Evolutionary conservation across 2,888 invertebrate genomes (phyloP), one percentile per base, ranked within the genome.

Genomic region (Holacanthella duospinosa): DNA sequence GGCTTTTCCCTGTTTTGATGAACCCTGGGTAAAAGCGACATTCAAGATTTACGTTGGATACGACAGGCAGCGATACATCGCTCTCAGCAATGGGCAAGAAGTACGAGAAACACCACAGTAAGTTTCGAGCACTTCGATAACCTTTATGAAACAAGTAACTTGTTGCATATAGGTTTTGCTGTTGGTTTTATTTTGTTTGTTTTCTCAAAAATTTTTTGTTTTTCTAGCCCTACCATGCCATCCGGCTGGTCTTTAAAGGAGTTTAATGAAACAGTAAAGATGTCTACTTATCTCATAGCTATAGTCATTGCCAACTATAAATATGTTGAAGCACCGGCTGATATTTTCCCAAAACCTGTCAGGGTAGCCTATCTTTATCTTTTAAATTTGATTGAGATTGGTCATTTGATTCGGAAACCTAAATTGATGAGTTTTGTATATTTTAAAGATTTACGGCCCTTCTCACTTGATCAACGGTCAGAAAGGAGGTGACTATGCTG

Each of bases 51-150:
- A 71, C 43, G 68, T 58, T 58, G 58, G 24, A 6, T 53, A 53
- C 54, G 16, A 83, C 86, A 0, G 88, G 87, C 74, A 36, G 6
- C 6, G 16, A 16, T 36, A 36, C 36, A 36, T 36, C 16, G 36
- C 36, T 36, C 16, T 36, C 9, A 36, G 36, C 36, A 36, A 36
- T 36, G 36, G 9, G 16, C 9, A 36, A 9, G 6, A 6, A 9
- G 16, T 16, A 9, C 9, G 9, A 36, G 36, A 36, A 36, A 16
- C 16, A 36, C 9, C 6, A 36, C 36, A 36, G 36, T 36, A 36
- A 36, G n/a, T n/a, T n/a, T n/a, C n/a, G n/a, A n/a, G 36, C 36
- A 36, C n/a, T n/a, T n/a, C n/a, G n/a, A n/a, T n/a, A n/a, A n/a
- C n/a, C n/a, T n/a, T n/a, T n/a, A n/a, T n/a, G n/a, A n/a, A n/a